A percentile compares a stretch with the other conserved stretches of the same genome.
phyloP scores from a whole-genome alignment of 2,888 invertebrate genomes.

The Vannuccia rotundouncinata region DNA sequence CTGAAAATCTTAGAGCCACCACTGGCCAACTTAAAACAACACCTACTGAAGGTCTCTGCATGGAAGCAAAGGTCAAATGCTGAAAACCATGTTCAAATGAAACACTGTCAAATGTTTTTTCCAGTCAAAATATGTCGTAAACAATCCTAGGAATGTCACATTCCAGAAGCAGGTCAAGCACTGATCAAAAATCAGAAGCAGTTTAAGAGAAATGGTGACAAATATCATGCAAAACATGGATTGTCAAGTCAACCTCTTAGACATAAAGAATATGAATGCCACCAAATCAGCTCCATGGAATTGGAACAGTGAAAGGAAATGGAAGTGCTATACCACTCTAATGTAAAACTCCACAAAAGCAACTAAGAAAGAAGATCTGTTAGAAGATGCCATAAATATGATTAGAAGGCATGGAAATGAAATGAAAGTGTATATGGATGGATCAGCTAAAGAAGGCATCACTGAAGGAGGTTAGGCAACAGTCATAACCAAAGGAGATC shows the following conservation, averaged over 20 bases:
- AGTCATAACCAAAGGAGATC: neutral
- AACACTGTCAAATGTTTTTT: neutral
- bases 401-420: neutral
- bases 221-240: neutral
- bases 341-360: neutral
- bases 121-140: neutral
- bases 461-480: neutral
- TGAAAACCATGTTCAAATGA: neutral
- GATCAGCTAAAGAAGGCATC: neutral
- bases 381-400: neutral
- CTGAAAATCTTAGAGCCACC: neutral
- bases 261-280: too few species aligned
- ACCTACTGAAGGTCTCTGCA: neutral
- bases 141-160: neutral
- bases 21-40: neutral
- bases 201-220: neutral
- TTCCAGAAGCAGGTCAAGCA: neutral
- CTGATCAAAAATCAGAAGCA: neutral
- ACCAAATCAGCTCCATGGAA: neutral
- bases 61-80: neutral
- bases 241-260: neutral
- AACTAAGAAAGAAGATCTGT: neutral
- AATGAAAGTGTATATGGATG: neutral
- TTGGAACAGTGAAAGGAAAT: neutral
- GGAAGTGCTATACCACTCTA: neutral